Percentiles rank a stretch among this genome's conserved stretches.
phyloP scores from a whole-genome alignment of 2,797 vertebrate species.

The Urocyon cinereoargenteus region DNA sequence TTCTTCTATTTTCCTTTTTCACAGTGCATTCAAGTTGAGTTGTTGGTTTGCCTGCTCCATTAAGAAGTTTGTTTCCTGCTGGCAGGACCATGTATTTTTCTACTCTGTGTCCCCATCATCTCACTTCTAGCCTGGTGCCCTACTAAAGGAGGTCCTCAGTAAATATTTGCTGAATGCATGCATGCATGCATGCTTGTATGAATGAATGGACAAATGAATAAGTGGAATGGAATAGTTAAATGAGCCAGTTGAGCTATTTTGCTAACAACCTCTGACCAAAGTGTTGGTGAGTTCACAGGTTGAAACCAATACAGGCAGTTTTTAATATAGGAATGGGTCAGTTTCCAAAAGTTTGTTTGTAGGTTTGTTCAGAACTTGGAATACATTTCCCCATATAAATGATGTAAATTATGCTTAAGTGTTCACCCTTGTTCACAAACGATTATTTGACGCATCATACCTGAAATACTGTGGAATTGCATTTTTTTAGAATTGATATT shows the following conservation, averaged over 20 bases:
- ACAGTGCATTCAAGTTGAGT: neutral
- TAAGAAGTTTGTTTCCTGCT: conserved; percentile 1
- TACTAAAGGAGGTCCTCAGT: neutral
- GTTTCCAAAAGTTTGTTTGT: conserved; percentile 57
- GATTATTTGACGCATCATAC: neutral
- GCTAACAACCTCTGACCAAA: neutral
- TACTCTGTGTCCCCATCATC: neutral
- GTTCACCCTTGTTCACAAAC: conserved; percentile 17
- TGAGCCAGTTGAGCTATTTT: conserved; percentile 20
- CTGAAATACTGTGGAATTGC: conserved; percentile 11
- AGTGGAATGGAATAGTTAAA: conserved; percentile 22
- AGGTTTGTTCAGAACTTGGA: conserved; percentile 42
- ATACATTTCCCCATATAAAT: conserved; percentile 4
- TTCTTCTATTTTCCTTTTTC: neutral
- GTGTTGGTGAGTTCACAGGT: conserved; percentile 45
- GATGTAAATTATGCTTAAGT: conserved; percentile 39
- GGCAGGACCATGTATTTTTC: neutral
- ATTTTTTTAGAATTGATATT: neutral
- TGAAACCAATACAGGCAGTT: conserved; percentile 51
- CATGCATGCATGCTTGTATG: neutral
- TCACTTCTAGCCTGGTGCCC: neutral
- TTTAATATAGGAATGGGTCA: conserved; percentile 6
- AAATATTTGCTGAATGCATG: conserved; percentile 56
- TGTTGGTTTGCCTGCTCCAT: neutral
- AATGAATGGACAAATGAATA: conserved; percentile 20